Evolutionary conservation across 2,113 vertebrate genomes (phyloP).

Genomic region (Chaenocephalus aceratus): DNA sequence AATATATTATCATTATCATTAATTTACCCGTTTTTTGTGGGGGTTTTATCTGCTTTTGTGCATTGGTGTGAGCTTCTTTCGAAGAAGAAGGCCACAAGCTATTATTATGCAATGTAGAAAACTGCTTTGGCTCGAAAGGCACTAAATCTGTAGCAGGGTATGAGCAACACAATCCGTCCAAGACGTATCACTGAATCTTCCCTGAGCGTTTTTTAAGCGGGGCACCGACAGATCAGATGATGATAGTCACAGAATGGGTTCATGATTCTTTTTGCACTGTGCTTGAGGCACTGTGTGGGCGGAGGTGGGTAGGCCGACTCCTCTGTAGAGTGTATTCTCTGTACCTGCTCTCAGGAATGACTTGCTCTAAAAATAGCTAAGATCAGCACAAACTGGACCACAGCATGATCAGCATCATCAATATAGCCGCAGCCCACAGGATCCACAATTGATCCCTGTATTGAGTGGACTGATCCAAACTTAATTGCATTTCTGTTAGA

Average conservation of each 20-base stretch:
- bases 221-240: constrained; percentile 40
- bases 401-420: constrained; percentile 55
- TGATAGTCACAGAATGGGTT: constrained; percentile 49
- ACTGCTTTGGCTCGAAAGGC: constrained; percentile 28
- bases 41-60: constrained; percentile 12
- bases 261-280: constrained; percentile 69
- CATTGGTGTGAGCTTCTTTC: constrained; percentile 3
- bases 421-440: constrained; percentile 30
- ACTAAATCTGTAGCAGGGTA: constrained; percentile 25
- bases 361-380: constrained; percentile 68
- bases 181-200: constrained; percentile 27
- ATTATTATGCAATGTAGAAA: constrained; percentile 30
- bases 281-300: constrained; percentile 61
- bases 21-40: neutral
- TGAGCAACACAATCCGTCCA: constrained; percentile 38
- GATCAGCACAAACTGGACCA: constrained; percentile 50
- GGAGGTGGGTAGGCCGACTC: constrained; percentile 50
- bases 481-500: constrained; percentile 54
- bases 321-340: constrained; percentile 51
- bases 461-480: constrained; percentile 44
- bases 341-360: constrained; percentile 64
- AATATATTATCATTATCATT: too few species aligned
- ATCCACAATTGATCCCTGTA: constrained; percentile 38
- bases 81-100: constrained; percentile 15
- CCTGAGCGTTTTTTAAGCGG: constrained; percentile 19